These are phyloP conservation scores for Candoia aspera DNA, from an alignment of 2,113 vertebrate species.

Conservation along the genomic window DNA sequence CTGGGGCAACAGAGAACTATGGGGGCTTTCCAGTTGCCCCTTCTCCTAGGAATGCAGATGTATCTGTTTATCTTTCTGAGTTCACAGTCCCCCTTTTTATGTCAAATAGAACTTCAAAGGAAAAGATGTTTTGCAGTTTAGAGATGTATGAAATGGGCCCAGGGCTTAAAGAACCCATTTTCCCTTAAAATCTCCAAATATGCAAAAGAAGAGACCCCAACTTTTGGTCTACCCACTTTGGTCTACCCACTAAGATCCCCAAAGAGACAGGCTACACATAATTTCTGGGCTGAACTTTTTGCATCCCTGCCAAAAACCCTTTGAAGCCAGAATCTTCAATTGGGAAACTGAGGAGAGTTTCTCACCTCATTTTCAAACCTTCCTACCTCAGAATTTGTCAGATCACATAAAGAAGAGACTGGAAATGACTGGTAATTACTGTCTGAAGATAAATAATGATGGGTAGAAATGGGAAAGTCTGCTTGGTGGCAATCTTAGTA, in stretches of 20 bases:
- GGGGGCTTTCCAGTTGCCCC: neutral
- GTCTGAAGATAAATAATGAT: neutral
- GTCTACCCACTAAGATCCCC: no score
- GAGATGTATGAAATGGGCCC: neutral
- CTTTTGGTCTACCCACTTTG: neutral
- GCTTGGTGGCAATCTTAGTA: neutral
- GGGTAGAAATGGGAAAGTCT: neutral
- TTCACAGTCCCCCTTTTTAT: neutral
- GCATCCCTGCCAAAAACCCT: neutral
- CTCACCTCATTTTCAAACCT: neutral
- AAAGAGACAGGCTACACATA: neutral
- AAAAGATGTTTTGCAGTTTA: neutral
- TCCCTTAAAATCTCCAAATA: neutral
- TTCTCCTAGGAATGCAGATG: rapidly evolving
- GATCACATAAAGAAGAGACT: neutral
- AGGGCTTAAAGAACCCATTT: neutral
- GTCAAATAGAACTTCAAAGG: neutral
- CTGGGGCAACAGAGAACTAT: neutral
- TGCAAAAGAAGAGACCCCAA: neutral
- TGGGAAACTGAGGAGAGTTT: neutral
- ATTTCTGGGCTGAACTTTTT: neutral
- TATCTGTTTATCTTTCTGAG: neutral
- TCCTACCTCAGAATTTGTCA: neutral
- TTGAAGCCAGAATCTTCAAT: neutral
- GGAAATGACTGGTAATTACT: neutral